phyloP scores from a whole-genome alignment of 2,888 invertebrate species.

The Parelbella ahira region DNA sequence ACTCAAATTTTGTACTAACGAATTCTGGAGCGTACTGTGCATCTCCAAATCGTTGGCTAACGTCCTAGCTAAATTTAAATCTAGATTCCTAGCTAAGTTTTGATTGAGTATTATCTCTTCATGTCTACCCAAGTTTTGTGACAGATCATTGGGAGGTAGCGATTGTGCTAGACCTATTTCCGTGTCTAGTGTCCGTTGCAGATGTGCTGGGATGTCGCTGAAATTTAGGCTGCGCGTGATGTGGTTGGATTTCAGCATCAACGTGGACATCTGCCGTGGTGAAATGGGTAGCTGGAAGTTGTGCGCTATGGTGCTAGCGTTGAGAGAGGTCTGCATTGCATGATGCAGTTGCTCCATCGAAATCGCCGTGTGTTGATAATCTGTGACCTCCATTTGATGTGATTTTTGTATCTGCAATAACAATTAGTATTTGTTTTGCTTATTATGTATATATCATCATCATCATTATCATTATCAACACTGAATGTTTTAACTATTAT shows the following conservation, averaged over 20 bases:
- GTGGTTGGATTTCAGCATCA: slow-evolving; percentile 67
- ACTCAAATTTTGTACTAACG: slow-evolving; percentile 41
- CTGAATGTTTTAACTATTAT: too few species aligned
- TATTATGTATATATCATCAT: too few species aligned
- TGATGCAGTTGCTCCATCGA: slow-evolving; percentile 73
- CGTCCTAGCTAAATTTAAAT: slow-evolving; percentile 38
- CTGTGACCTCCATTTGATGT: slow-evolving; percentile 53
- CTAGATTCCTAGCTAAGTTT: slow-evolving; percentile 43
- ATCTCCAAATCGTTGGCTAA: slow-evolving; percentile 46
- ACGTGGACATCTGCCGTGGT: slow-evolving; percentile 65
- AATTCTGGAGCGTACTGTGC: slow-evolving; percentile 43
- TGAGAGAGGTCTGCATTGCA: slow-evolving; percentile 61
- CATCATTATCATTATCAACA: too few species aligned
- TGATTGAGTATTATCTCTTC: slow-evolving; percentile 38
- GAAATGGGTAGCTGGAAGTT: slow-evolving; percentile 66
- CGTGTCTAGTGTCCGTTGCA: slow-evolving; percentile 43
- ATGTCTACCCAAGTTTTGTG: slow-evolving; percentile 41
- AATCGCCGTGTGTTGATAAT: slow-evolving; percentile 61
- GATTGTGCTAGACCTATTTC: slow-evolving; percentile 52
- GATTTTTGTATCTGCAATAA: slow-evolving; percentile 58
- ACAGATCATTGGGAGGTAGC: slow-evolving; percentile 45
- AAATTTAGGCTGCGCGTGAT: slow-evolving; percentile 53
- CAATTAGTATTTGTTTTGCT: neutral
- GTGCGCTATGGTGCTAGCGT: slow-evolving; percentile 50
- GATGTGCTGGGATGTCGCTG: slow-evolving; percentile 60